These are phyloP conservation scores for Eutolmus rufibarbis DNA, from an alignment of 2,888 invertebrate species.

Conservation along the genomic window DNA sequence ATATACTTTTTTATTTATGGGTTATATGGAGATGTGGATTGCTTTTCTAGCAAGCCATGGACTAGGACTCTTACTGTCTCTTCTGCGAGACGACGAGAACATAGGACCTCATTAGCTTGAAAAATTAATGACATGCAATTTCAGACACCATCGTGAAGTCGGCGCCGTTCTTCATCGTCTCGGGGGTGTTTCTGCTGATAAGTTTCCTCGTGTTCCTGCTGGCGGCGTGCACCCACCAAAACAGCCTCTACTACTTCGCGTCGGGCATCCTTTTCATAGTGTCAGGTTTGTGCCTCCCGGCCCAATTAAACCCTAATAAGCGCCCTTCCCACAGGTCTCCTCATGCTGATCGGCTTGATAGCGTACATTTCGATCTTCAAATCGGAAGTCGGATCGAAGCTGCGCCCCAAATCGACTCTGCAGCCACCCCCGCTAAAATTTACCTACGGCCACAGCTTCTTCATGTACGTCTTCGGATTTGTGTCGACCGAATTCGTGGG, in stretches of 20 bases:
- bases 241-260: conserved; percentile 81
- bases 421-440: conserved; percentile 84
- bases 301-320: background rate
- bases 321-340: conserved; percentile 70
- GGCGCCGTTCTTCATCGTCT: conserved; percentile 80
- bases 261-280: conserved; percentile 88
- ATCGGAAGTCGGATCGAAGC: conserved; percentile 87
- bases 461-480: conserved; percentile 84
- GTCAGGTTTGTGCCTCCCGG: conserved; percentile 70
- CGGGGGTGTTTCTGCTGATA: conserved; percentile 77
- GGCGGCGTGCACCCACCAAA: conserved; percentile 79
- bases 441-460: conserved; percentile 87
- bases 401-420: conserved; percentile 79
- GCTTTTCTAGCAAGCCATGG: background rate
- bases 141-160: conserved; percentile 88
- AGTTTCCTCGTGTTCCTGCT: conserved; percentile 83
- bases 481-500: conserved; percentile 85
- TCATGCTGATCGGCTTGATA: conserved; percentile 89
- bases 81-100: background rate
- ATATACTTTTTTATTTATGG: background rate
- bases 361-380: conserved; percentile 94
- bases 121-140: conserved; percentile 52
- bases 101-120: background rate
- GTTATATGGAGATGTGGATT: background rate
- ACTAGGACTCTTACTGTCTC: background rate